phyloP scores from a whole-genome alignment of 2,113 vertebrate species.

The Eulacestoma nigropectus region DNA sequence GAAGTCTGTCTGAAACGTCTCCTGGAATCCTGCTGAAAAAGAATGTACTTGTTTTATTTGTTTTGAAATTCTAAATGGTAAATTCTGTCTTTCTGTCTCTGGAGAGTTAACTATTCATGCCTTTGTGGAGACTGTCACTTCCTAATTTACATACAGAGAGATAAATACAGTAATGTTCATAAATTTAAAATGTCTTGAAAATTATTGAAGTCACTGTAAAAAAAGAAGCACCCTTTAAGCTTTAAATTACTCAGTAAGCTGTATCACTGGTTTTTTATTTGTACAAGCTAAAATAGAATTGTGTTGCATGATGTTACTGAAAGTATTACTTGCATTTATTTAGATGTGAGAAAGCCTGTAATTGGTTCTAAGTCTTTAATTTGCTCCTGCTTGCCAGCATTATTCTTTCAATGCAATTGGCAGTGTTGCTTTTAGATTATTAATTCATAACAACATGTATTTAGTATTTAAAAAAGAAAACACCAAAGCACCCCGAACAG shows the following conservation, averaged over 20 bases:
- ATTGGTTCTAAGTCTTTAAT: background rate
- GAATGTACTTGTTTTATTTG: background rate
- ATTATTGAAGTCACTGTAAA: background rate
- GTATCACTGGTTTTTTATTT: background rate
- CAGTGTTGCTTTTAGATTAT: background rate
- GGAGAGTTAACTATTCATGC: background rate
- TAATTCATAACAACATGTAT: background rate
- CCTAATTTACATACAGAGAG: background rate
- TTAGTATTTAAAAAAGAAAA: background rate
- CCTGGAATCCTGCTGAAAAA: background rate
- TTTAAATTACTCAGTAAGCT: background rate
- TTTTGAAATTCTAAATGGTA: background rate
- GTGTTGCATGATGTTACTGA: background rate
- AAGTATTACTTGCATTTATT: background rate
- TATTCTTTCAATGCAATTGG: background rate
- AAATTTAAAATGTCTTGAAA: background rate
- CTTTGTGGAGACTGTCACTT: background rate
- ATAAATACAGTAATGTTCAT: background rate
- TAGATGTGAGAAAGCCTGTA: background rate
- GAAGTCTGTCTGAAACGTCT: background rate
- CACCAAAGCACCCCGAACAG: rapidly evolving
- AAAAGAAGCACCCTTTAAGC: background rate
- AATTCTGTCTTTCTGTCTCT: background rate
- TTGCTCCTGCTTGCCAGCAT: background rate
- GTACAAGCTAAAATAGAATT: background rate